Base-by-base conservation (phyloP, 2,888 invertebrate genomes). In the Dryadula phaetusa region DNA sequence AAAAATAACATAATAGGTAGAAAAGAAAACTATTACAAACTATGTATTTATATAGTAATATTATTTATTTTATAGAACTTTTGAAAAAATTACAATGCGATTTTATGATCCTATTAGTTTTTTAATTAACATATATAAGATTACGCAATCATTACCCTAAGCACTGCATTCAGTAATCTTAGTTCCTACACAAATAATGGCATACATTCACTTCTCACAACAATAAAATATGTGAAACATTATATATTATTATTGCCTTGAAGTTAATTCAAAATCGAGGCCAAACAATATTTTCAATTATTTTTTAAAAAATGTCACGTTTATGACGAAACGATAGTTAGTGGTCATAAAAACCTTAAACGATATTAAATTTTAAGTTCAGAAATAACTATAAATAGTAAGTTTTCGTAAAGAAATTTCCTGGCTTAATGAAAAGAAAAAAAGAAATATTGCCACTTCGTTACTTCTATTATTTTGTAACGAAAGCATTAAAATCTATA, bases 31-130 rank as follows among this genome's bases (percentile, higher is more conserved):
- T 65, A 64, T 65, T 47, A 25, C 54, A 64, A 62, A 62, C 40
- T 53, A 40, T 40, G 14, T 34, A 20, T 28, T 37, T 49, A 71
- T 76, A 82, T 77, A 81, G 68, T 69, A 60, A 62, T 58, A 61
- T 52, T 52, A 52, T 70, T 68, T 70, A 65, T 68, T 66, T 54
- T 62, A 53, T 62, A 64, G 49, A 61, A 52, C 44, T 47, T 67
- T 68, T 53, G 44, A 54, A 69, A 66, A 70, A 47, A 69, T 69
- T 70, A 70, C 70, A 70, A 61, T 62, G 54, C 68, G 53, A 62
- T 65, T 68, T 42, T 18, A 61, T 25, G 62, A 49, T 42, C 66
- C 69, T 69, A 65, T 12, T 12, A 58, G 37, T 16, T 61, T 40
- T 53, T 64, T 65, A 54, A 40, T 60, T 53, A 53, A 66, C 28